Conservation (phyloP, 2,797 vertebrate genomes). For the Furcifer pardalis region DNA sequence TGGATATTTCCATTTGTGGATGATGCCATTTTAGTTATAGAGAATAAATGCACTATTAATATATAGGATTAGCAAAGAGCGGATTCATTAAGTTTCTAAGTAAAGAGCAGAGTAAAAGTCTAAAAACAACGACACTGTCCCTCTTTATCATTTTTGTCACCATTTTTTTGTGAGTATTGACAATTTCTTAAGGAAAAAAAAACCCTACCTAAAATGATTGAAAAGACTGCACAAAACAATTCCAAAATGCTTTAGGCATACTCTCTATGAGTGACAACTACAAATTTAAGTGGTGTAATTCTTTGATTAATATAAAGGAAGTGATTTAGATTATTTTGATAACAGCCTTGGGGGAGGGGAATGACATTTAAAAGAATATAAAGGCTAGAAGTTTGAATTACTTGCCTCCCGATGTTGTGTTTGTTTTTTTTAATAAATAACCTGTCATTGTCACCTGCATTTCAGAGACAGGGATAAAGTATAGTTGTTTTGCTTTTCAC, state of each 20-base stretch:
- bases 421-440: conserved; percentile 74
- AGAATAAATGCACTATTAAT: neutral
- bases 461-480: conserved; percentile 57
- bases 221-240: conserved; percentile 79
- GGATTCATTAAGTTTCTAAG: conserved; percentile 22
- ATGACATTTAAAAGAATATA: conserved; percentile 69
- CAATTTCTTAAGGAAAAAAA: conserved; percentile 64
- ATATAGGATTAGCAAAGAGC: neutral
- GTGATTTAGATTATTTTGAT: conserved; percentile 76
- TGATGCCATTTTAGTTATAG: neutral
- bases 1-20: neutral
- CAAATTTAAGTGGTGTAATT: conserved; percentile 78
- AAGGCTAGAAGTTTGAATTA: conserved; percentile 66
- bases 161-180: conserved; percentile 70
- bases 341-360: conserved; percentile 73
- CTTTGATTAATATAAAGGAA: conserved; percentile 78
- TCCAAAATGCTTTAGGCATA: conserved; percentile 77
- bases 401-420: conserved; percentile 58
- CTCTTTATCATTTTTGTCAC: conserved; percentile 54
- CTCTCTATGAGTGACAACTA: conserved; percentile 75
- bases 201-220: conserved; percentile 58
- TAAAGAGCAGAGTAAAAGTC: conserved; percentile 58
- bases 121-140: conserved; percentile 66
- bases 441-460: conserved; percentile 66
- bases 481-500: conserved; percentile 59